Base-by-base conservation (phyloP, 1,140 invertebrate species). In the Polypedilum vanderplanki region DNA sequence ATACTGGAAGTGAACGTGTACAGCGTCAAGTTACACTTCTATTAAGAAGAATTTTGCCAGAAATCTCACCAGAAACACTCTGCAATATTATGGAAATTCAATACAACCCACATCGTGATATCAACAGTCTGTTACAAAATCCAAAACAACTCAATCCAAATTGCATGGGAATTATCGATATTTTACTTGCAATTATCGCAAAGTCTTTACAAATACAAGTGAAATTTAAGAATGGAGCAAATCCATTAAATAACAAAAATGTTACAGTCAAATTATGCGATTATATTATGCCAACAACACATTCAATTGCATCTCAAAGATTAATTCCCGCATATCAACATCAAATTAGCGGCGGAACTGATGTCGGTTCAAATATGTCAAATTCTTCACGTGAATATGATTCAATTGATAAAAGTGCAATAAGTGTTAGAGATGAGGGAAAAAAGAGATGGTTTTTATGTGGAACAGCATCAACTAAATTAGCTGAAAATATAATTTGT, bases 1-100 rank as follows among this genome's bases (percentile, higher is more conserved):
- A 98, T 81, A 97, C 95, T 3, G 95, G 95, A 64, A 96, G 95
- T 76, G 95, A 96, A 73, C 86, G 96, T 75, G 94, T 98, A 1
- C 96, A 98, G 81, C 87, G 96, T 82, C 96, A 98, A 86, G 94
- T 98, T 18, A 92, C 88, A 22, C 89, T 91, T 3, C 83, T 96
- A 1, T 80, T 96, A 17, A 84, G 91, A 57, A 86, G 94, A 79
- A 93, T 96, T 75, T 80, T 96, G n/a, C 92, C 93, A 0, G 91
- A 94, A 83, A 91, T 95, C 15, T 87, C 90, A 9, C 90, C 90
- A 0, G 84, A 86, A 75, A 85, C 83, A 40, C 86, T 92, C 64
- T 89, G 87, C 0, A 86, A 85, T 76, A 87, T 94, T 8, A 82
- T 93, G 20, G 88, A 87, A 1, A 88, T 94, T 1, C 85, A 87